Evolutionary conservation across 2,797 vertebrate genomes (phyloP), one percentile per base, ranked within the genome.

Genomic region (Crypturellus tataupa): DNA sequence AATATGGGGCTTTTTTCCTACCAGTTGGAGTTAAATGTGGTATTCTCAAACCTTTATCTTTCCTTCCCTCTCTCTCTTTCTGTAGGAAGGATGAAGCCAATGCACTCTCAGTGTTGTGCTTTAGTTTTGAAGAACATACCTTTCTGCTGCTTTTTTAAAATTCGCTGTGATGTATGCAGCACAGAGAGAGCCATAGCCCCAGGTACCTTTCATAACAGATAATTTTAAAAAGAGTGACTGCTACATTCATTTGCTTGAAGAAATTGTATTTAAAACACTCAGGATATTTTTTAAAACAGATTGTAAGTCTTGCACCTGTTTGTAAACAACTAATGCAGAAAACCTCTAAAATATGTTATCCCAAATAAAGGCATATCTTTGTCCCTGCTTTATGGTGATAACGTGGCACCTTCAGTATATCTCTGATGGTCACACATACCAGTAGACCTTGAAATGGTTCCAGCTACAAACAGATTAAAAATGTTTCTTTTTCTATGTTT

Each of bases 151-250:
- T 10, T 5, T 42, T 42, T 8, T 18, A 56, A 56, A 56, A 56
- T 56, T 47, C 2, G 17, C 16, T 21, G 42, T 6, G 5, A 14
- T 18, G 53, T 9, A 7, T 9, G 3, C 12, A 71, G 10, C 12
- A 14, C 7, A 64, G 16, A 31, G 3, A 37, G 10, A 51, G 25
- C 6, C 12, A 42, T 0, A 0, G 6, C 2, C 81, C 12, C 33
- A 71, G 15, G 27, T 55, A 37, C 10, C 11, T 59, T 64, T 10
- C 5, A 15, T 33, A 59, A 70, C 40, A 24, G 2, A 20, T 17
- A 6, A 17, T 67, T 70, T 65, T 46, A 70, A 46, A 70, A 81
- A 68, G 5, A 42, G 12, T 56, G 14, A 19, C 40, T 37, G 29
- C 9, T 17, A 18, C 5, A 79, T 14, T 42, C 2, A 23, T 44